Evolutionary conservation across 2,888 invertebrate genomes (phyloP).

Genomic region (Pelosia muscerda): DNA sequence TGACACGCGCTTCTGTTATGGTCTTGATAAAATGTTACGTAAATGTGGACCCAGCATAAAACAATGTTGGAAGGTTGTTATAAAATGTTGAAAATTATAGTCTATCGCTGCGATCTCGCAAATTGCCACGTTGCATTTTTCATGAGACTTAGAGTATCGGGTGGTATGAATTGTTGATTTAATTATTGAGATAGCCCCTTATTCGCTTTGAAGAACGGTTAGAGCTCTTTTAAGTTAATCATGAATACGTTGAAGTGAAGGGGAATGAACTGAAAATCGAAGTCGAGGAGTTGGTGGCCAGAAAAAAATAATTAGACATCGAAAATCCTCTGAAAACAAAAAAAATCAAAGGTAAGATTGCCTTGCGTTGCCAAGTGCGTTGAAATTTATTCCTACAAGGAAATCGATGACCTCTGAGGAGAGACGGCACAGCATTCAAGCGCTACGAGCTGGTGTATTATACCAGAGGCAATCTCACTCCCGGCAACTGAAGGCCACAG

Average conservation of each 20-base stretch:
- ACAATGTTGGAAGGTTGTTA: slow-evolving; percentile 31
- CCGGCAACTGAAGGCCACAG: too few species aligned
- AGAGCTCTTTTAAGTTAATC: slow-evolving; percentile 35
- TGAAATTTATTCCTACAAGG: background rate
- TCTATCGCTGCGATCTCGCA: slow-evolving; percentile 64
- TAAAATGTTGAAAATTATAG: slow-evolving; percentile 68
- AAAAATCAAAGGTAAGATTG: background rate
- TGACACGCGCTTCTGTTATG: too few species aligned
- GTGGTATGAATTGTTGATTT: slow-evolving; percentile 81
- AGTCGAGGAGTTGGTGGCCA: background rate
- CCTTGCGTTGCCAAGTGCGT: background rate
- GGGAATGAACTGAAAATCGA: background rate
- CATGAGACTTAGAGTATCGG: slow-evolving; percentile 76
- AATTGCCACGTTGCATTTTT: slow-evolving; percentile 84
- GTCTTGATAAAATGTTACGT: too few species aligned
- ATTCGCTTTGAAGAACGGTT: slow-evolving; percentile 48
- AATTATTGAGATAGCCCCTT: slow-evolving; percentile 75
- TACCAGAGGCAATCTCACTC: too few species aligned
- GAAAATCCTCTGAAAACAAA: background rate
- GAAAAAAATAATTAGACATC: background rate
- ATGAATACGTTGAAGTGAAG: slow-evolving; percentile 32
- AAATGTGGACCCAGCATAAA: too few species aligned
- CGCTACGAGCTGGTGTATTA: too few species aligned
- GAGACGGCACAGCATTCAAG: too few species aligned
- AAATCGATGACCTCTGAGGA: background rate